A percentile compares a stretch with the other conserved stretches of the same genome.
phyloP scores from a whole-genome alignment of 2,113 vertebrate genomes.

The Eptatretus burgeri region DNA sequence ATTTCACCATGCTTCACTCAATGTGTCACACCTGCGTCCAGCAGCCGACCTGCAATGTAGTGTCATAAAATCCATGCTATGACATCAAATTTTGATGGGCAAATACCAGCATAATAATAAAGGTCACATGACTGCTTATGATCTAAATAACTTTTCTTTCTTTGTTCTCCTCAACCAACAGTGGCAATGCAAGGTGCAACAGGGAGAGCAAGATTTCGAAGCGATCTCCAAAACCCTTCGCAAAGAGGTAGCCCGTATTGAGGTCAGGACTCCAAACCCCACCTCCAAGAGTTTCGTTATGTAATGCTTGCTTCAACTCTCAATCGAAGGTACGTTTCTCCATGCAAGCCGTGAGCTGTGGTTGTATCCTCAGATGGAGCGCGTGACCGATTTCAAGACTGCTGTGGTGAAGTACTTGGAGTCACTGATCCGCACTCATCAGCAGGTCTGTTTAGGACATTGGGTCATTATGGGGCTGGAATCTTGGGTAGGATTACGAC shows the following conservation, averaged over 20 bases:
- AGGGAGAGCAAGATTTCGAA: constrained; percentile 76
- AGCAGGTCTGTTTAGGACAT: constrained; percentile 33
- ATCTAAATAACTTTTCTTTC: no score
- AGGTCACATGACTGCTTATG: no score
- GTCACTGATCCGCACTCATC: constrained; percentile 45
- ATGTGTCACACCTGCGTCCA: no score
- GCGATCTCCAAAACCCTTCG: constrained; percentile 53
- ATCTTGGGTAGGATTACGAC: no score
- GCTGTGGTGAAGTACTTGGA: constrained; percentile 64
- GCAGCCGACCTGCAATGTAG: no score
- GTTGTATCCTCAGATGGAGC: constrained; percentile 38
- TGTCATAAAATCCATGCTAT: no score
- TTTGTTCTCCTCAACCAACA: constrained; percentile 12
- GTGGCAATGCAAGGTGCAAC: constrained; percentile 81
- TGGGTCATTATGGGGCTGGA: no score
- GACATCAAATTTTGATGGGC: no score
- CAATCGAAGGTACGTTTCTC: no score
- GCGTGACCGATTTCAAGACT: constrained; percentile 55
- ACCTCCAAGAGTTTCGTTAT: background rate
- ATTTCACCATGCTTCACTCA: no score
- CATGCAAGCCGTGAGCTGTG: background rate
- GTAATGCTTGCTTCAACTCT: background rate
- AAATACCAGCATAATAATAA: no score
- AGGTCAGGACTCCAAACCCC: constrained; percentile 21
- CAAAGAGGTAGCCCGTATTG: constrained; percentile 68